phyloP scores from a whole-genome alignment of 2,113 vertebrate genomes.

The Vombatus ursinus region DNA sequence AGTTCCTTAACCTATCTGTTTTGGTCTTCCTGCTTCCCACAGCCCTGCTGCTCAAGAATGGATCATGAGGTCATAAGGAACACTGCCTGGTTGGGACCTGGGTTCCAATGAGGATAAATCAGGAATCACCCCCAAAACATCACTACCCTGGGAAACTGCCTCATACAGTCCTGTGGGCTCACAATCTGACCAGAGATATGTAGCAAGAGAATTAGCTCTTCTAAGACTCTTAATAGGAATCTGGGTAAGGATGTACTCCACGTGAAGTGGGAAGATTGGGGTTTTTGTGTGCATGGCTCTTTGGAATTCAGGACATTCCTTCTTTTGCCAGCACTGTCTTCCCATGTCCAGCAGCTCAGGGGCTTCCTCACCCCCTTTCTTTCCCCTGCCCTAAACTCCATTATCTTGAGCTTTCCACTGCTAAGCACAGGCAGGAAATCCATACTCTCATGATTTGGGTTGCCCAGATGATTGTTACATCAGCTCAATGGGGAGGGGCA shows the following conservation, averaged over 20 bases:
- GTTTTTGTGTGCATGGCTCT: background rate
- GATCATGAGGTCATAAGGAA: background rate
- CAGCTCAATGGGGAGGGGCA: background rate
- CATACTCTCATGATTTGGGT: background rate
- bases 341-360: background rate
- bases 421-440: background rate
- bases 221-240: background rate
- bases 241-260: background rate
- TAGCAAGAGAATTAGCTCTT: background rate
- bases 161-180: background rate
- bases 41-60: background rate
- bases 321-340: background rate
- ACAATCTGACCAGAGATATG: background rate
- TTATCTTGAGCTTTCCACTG: background rate
- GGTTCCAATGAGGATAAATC: background rate
- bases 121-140: background rate
- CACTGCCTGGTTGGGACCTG: background rate
- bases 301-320: background rate
- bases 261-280: background rate
- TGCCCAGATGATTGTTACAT: background rate
- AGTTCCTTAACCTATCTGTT: background rate
- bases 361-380: background rate
- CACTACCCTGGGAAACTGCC: background rate
- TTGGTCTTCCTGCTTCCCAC: background rate
- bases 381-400: background rate